Evolutionary conservation across 2,113 vertebrate genomes (phyloP).

Genomic region (Antechinus stuartii): DNA sequence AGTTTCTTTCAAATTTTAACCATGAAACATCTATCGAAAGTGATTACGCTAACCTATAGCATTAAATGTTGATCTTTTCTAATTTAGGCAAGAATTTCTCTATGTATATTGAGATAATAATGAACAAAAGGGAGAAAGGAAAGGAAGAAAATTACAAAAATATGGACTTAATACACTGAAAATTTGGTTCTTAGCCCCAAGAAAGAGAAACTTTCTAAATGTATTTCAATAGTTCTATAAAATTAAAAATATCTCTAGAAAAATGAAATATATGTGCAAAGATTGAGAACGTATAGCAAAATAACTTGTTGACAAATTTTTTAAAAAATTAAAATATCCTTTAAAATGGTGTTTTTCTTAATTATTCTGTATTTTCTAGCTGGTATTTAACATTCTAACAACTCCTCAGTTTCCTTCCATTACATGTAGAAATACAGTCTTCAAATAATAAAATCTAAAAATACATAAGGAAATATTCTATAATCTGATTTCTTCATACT

Average conservation of each 20-base stretch:
- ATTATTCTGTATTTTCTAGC: neutral
- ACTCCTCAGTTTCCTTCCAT: neutral
- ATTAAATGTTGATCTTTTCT: neutral
- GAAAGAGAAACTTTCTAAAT: neutral
- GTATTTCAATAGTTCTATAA: neutral
- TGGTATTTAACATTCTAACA: neutral
- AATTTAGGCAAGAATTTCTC: neutral
- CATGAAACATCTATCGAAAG: neutral
- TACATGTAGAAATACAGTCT: conserved; percentile 4
- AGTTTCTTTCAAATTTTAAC: conserved; percentile 45
- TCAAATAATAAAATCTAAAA: conserved; percentile 7
- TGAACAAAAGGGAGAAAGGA: conserved; percentile 1
- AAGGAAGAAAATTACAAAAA: neutral
- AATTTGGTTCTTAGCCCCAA: conserved; percentile 20
- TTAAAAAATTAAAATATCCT: conserved; percentile 29
- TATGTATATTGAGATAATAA: conserved; percentile 1
- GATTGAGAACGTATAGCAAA: conserved; percentile 2
- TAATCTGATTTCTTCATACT: neutral
- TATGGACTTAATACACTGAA: neutral
- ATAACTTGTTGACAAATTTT: conserved; percentile 12
- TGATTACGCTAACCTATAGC: rapidly evolving
- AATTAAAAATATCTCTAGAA: neutral
- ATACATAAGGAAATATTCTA: neutral
- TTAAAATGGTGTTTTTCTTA: conserved; percentile 9
- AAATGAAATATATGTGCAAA: neutral